phyloP scores from a whole-genome alignment of 2,888 invertebrate species.

The Ephialtes manifestator region DNA sequence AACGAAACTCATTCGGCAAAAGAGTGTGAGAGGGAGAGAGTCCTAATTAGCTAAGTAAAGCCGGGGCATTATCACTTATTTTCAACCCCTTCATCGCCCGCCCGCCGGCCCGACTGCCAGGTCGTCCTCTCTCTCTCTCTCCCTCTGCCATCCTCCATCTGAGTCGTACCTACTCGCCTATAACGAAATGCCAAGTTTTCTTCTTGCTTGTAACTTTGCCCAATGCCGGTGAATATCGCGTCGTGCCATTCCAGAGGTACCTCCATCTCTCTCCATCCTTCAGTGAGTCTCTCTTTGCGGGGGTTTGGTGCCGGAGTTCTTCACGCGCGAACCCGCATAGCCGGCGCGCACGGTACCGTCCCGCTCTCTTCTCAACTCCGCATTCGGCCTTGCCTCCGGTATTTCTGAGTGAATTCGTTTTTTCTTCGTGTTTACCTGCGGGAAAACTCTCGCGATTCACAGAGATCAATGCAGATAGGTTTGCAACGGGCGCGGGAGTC shows the following conservation, averaged over 20 bases:
- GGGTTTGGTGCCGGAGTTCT: constrained; percentile 49
- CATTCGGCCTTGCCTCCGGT: constrained; percentile 64
- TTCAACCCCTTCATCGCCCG: constrained; percentile 79
- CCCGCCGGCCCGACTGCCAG: constrained; percentile 45
- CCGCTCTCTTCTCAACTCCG: constrained; percentile 54
- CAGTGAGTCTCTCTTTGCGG: constrained; percentile 58
- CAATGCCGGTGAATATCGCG: constrained; percentile 61
- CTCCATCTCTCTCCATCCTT: constrained; percentile 50
- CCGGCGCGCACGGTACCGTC: constrained; percentile 28
- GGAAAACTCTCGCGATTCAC: constrained; percentile 70
- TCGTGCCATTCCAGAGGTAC: constrained; percentile 57
- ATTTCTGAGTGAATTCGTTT: constrained; percentile 60
- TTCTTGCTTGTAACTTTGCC: constrained; percentile 73
- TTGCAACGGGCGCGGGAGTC: constrained; percentile 64
- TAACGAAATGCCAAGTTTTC: constrained; percentile 74
- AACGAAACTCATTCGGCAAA: constrained; percentile 71
- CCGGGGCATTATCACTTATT: constrained; percentile 85
- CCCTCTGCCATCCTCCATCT: constrained; percentile 45
- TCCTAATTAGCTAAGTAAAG: constrained; percentile 86
- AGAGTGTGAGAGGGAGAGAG: constrained; percentile 63
- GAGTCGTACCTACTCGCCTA: constrained; percentile 67
- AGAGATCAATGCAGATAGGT: constrained; percentile 76
- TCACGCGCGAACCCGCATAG: constrained; percentile 62
- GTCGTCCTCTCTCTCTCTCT: constrained; percentile 30
- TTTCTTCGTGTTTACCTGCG: constrained; percentile 60